phyloP scores from a whole-genome alignment of 2,888 invertebrate species.

The Cerastis leucographa region DNA sequence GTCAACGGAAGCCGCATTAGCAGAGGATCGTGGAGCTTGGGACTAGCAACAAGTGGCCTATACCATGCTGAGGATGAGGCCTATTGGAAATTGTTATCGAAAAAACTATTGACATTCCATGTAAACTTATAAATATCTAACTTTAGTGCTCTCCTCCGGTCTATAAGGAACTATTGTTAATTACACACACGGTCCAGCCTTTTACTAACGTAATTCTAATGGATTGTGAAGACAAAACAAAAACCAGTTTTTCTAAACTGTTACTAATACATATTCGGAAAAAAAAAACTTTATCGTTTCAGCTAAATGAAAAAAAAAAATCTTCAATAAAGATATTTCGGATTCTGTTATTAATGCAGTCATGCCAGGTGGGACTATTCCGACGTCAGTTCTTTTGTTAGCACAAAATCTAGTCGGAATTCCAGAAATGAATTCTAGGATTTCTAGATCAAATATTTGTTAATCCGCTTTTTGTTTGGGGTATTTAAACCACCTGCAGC shows the following conservation, averaged over 20 bases:
- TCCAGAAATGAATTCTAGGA: constrained; percentile 1
- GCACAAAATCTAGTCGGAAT: constrained; percentile 2
- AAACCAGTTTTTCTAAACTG: neutral
- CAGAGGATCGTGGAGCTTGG: no score
- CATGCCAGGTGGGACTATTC: constrained; percentile 30
- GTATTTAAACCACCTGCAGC: neutral
- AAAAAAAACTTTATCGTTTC: neutral
- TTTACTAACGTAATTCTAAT: no score
- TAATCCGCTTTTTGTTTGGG: constrained; percentile 14
- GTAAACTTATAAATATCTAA: neutral
- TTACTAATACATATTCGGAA: neutral
- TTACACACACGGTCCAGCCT: neutral
- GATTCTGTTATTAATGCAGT: constrained; percentile 20
- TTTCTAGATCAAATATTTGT: constrained; percentile 19
- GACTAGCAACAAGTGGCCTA: no score
- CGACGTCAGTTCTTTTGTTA: constrained; percentile 30
- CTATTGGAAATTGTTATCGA: neutral
- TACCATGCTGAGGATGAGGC: no score
- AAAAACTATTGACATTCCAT: neutral
- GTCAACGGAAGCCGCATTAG: no score
- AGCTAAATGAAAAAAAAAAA: constrained; percentile 3
- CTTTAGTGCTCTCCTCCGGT: no score
- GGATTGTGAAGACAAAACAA: neutral
- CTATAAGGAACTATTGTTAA: neutral
- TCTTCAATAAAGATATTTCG: constrained; percentile 29